A percentile compares a stretch with the other conserved stretches of the same genome.
Conservation (phyloP, 2,797 vertebrate genomes). For the Schizopygopsis pylzovi region DNA sequence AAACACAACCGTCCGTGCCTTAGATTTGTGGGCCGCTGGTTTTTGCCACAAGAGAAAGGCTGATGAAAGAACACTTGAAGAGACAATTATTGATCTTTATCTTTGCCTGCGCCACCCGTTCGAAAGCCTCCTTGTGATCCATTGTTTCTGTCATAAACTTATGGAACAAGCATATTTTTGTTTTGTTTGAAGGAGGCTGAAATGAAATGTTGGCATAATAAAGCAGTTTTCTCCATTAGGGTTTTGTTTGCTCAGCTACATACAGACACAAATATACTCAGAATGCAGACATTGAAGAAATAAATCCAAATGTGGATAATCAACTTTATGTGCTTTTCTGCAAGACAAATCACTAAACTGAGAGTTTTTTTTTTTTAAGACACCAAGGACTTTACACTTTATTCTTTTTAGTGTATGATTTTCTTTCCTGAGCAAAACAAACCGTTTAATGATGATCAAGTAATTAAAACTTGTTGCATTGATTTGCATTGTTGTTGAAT, state of each 20-base stretch:
- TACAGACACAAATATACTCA: conserved; percentile 9
- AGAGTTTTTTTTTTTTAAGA: neutral
- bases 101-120: neutral
- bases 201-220: conserved; percentile 41
- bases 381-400: neutral
- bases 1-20: conserved; percentile 25
- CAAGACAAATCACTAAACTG: conserved; percentile 5
- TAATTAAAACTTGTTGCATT: neutral
- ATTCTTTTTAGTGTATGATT: neutral
- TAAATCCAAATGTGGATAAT: conserved; percentile 35
- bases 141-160: conserved; percentile 27
- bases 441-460: neutral
- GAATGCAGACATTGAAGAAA: conserved; percentile 26
- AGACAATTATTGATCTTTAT: conserved; percentile 43
- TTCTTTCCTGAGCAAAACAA: neutral
- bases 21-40: neutral
- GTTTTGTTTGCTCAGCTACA: conserved; percentile 50
- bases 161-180: conserved; percentile 32
- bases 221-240: conserved; percentile 22
- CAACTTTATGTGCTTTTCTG: conserved; percentile 27
- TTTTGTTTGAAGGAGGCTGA: conserved; percentile 21
- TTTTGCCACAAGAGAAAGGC: conserved; percentile 14
- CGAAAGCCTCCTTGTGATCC: neutral
- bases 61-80: conserved; percentile 5
- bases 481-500: neutral